Percentiles rank a stretch among this genome's conserved stretches.
phyloP scores from a whole-genome alignment of 2,797 vertebrate genomes.

The Anisognathus igniventris region DNA sequence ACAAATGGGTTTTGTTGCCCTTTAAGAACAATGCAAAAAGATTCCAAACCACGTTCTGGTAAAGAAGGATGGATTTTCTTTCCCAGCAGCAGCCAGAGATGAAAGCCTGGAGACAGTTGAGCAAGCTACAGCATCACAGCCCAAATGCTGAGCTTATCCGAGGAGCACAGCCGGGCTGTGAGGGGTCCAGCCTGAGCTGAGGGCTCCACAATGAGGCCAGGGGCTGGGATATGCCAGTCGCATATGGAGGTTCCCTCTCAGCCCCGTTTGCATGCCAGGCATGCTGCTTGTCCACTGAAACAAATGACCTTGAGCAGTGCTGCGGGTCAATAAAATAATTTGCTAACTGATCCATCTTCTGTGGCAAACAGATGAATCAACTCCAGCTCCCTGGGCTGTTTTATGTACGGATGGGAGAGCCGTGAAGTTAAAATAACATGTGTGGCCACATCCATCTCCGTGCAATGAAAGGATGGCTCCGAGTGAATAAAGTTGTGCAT shows the following conservation, averaged over 20 bases:
- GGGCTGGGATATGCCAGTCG: not conserved
- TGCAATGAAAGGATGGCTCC: not conserved
- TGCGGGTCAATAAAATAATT: conserved; percentile 58
- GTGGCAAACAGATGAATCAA: conserved; percentile 37
- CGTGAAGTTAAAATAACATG: conserved; percentile 1
- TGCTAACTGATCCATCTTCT: conserved; percentile 48
- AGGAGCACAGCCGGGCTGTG: not conserved
- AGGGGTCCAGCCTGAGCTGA: not conserved
- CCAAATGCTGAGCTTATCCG: not conserved
- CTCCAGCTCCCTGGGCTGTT: conserved; percentile 31
- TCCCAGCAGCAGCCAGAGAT: not conserved
- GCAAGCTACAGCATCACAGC: not conserved
- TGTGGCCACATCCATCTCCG: not conserved
- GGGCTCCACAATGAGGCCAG: not conserved
- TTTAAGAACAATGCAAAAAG: not conserved
- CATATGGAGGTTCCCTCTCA: conserved; percentile 17
- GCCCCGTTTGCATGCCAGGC: conserved; percentile 11
- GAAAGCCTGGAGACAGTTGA: not conserved
- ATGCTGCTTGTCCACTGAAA: conserved; percentile 34
- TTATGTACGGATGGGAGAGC: conserved; percentile 43
- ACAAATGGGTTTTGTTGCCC: not conserved
- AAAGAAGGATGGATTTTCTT: not conserved
- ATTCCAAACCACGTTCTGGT: not conserved
- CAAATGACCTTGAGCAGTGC: conserved; percentile 48
- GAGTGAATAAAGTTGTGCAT: not conserved